A percentile compares a stretch with the other conserved stretches of the same genome.
These are phyloP conservation scores for Pipra filicauda DNA, from an alignment of 2,113 vertebrate genomes.

Conservation along the genomic window DNA sequence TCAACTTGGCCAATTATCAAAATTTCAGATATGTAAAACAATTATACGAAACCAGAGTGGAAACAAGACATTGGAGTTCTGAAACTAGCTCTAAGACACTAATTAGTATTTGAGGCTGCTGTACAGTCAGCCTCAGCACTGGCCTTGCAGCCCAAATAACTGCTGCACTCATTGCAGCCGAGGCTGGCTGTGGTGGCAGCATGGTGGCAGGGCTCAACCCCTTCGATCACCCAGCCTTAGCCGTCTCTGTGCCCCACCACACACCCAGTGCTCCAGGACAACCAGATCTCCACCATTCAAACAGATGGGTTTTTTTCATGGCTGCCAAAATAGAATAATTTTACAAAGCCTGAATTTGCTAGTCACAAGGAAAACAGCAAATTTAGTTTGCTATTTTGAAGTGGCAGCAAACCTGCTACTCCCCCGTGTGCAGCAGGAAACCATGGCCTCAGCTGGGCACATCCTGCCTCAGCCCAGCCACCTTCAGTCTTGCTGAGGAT, in stretches of 20 bases:
- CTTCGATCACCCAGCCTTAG: neutral
- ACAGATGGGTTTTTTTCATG: neutral
- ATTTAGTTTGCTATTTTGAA: neutral
- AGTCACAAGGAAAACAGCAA: neutral
- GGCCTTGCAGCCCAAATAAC: neutral
- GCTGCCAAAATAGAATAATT: neutral
- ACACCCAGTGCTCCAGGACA: neutral
- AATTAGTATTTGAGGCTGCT: neutral
- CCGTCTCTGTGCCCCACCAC: neutral
- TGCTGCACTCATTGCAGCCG: neutral
- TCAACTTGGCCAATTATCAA: neutral
- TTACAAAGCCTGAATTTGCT: neutral
- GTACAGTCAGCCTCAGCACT: neutral
- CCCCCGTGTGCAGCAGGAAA: neutral
- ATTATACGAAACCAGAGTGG: neutral
- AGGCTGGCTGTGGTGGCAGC: neutral
- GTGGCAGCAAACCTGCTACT: neutral
- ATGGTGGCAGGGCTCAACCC: neutral
- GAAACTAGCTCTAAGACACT: neutral
- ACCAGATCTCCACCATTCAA: neutral
- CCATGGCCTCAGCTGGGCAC: accelerated
- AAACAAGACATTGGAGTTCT: neutral
- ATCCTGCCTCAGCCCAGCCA: neutral
- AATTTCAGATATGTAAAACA: neutral
- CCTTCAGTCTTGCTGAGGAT: accelerated